A percentile compares a stretch with the other conserved stretches of the same genome.
phyloP scores from a whole-genome alignment of 2,888 invertebrate genomes.

The Schizotus pectinicornis region DNA sequence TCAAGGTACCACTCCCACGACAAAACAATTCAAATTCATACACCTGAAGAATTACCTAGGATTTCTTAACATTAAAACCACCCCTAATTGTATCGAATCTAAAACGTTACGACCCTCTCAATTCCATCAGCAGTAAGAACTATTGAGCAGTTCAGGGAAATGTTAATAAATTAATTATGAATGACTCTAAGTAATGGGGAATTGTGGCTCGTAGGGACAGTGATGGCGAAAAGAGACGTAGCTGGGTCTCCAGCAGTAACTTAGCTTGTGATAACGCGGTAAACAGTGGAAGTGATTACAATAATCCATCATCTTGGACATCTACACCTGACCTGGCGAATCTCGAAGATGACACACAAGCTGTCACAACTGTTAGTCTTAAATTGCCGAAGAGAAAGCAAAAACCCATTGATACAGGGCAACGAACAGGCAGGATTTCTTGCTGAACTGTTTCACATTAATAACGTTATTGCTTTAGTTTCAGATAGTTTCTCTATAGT shows the following conservation, averaged over 20 bases:
- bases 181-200: too few relatives aligned
- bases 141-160: too few relatives aligned
- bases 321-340: slow-evolving; percentile 82
- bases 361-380: slow-evolving; percentile 70
- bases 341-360: slow-evolving; percentile 65
- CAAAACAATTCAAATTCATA: too few relatives aligned
- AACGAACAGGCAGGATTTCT: slow-evolving; percentile 51
- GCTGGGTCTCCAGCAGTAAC: slow-evolving; percentile 81
- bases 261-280: slow-evolving; percentile 55
- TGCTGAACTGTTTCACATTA: not conserved
- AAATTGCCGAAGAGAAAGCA: slow-evolving; percentile 71
- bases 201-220: slow-evolving; percentile 27
- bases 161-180: too few relatives aligned
- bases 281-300: slow-evolving; percentile 38
- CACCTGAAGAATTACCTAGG: too few relatives aligned
- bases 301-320: slow-evolving; percentile 71
- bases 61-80: too few relatives aligned
- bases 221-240: slow-evolving; percentile 60
- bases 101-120: too few relatives aligned
- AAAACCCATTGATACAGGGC: slow-evolving; percentile 66
- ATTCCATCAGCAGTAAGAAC: too few relatives aligned
- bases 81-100: too few relatives aligned
- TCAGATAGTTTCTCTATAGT: slow-evolving; percentile 50
- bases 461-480: slow-evolving; percentile 37
- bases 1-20: slow-evolving; percentile 50